Base-by-base conservation (phyloP, 2,888 invertebrate species). In the Scaptomyza reducta region DNA sequence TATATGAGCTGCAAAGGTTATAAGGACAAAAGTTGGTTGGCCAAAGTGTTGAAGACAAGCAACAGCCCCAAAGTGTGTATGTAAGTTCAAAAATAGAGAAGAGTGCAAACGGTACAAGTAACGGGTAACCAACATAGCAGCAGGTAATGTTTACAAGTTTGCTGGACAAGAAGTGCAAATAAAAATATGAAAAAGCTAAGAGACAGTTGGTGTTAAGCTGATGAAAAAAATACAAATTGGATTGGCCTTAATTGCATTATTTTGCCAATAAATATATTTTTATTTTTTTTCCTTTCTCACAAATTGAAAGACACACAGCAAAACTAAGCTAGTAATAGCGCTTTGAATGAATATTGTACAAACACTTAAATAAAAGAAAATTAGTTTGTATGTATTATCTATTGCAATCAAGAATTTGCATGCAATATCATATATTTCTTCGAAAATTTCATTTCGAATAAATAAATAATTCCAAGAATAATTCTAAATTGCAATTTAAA, bases 201-300 rank as follows among this genome's bases (percentile, higher is more conserved):
- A 51, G 65, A 66, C 62, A 63, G 49, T 64, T 68, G 33, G 57
- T 58, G 71, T 60, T 70, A 53, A 62, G 59, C 60, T 74, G 51
- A 74, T 61, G 74, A 53, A 66, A 54, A 66, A 66, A 68, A 67
- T 61, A 77, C 78, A 80, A 87, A 81, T 87, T 87, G 81, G 66
- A 67, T 80, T 72, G 63, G 60, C 42, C 65, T 33, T 80, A 74
- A 87, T 87, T 81, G 69, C 71, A 63, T 87, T 80, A 55, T 66
- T 59, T 50, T 68, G 62, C 45, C 16, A 77, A 55, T 31, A 46
- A 25, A 9, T 16, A 59, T 46, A 35, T 56, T 38, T 44, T 61
- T 54, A 66, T 47, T 51, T 50, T 22, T 38, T 49, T 7, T 35
- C 3, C 29, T 11, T 7, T 22, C n/a, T 14, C 40, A 40, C 40